Evolutionary conservation across 2,888 invertebrate species (phyloP).

Genomic region (Nymphalis c-album): DNA sequence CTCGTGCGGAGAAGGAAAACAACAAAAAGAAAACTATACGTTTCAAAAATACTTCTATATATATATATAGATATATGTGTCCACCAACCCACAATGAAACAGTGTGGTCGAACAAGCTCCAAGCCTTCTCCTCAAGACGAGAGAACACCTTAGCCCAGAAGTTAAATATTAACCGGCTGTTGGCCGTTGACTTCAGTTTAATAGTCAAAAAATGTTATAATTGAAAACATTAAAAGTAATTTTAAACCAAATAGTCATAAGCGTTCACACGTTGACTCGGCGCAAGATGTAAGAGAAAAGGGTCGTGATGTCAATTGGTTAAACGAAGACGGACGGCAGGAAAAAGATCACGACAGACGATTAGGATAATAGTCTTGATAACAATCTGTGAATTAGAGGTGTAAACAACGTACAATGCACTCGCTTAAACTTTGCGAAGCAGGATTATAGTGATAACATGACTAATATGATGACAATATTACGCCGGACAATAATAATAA

Average conservation of each 20-base stretch:
- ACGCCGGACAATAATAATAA: too few relatives aligned
- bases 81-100: too few relatives aligned
- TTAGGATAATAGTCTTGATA: conserved; percentile 15
- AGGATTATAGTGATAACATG: not conserved
- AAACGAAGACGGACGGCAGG: conserved; percentile 33
- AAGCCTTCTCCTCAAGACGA: too few relatives aligned
- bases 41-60: too few relatives aligned
- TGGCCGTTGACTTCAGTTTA: too few relatives aligned
- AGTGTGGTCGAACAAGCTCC: too few relatives aligned
- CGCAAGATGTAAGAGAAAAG: conserved; percentile 15
- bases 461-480: not conserved
- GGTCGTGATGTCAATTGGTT: conserved; percentile 32
- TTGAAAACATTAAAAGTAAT: not conserved
- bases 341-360: conserved; percentile 27
- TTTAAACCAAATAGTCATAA: not conserved
- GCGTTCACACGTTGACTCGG: conserved; percentile 4
- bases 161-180: too few relatives aligned
- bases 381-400: conserved; percentile 22
- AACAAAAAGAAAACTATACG: too few relatives aligned
- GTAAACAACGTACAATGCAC: conserved; percentile 6
- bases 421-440: not conserved
- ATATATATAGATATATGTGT: too few relatives aligned
- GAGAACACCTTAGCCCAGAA: too few relatives aligned
- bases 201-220: not conserved
- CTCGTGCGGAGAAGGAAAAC: too few relatives aligned